Base-by-base conservation (phyloP, 2,888 invertebrate species). In the Ophion slaviceki region DNA sequence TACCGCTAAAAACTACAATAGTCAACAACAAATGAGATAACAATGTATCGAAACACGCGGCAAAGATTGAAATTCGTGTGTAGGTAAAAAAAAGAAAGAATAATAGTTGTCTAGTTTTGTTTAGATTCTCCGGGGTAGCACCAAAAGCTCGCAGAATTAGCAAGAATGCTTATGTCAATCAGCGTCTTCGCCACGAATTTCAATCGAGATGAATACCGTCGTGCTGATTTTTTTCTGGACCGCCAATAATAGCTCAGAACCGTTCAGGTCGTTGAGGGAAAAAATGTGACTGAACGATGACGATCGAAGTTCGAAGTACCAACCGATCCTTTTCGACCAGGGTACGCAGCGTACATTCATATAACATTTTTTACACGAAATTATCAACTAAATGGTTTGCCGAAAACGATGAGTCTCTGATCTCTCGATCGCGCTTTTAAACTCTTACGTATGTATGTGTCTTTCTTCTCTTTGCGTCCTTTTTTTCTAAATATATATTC, bases 11-110 rank as follows among this genome's bases (percentile, higher is more conserved):
- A 89, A 87, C 91, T 92, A 92, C 88, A 91, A 91, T 91, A 92
- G 88, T 92, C 90, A 93, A 93, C 92, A 93, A 93, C 91, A 93
- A 92, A 89, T 91, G 86, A 90, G 80, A 92, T 89, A 92, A 92
- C 93, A 92, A 92, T 92, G 87, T 87, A 85, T 86, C 90, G 89
- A 91, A 88, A 87, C 89, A 88, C 82, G 75, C 87, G 86, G 83
- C 87, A 82, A 89, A 89, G 86, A 75, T 86, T 40, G 84, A 76
- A 83, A 81, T 75, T 62, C 71, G 70, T 36, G 61, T 77, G 77
- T 64, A 62, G 67, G 61, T 59, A 32, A 66, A 78, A 82, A 32
- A 77, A 71, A 71, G 32, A 76, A 71, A 66, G 47, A 64, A 47
- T 7, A 59, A 85, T 88, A 66, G 77, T 84, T 77, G 80, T 67